Conservation (phyloP, 1,140 invertebrate species). For the Diachasma alloeum region DNA sequence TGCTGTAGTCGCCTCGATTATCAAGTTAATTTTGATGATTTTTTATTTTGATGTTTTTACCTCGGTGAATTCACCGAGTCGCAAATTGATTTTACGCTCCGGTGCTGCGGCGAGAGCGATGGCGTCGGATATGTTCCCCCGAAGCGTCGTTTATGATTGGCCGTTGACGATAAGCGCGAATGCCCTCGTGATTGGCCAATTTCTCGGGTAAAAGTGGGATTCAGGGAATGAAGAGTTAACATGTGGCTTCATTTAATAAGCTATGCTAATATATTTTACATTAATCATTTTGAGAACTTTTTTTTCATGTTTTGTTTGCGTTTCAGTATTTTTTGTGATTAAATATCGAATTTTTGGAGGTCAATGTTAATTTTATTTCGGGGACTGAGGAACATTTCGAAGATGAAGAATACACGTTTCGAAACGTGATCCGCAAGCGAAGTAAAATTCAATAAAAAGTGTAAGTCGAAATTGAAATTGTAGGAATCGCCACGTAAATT, state of each 20-base stretch:
- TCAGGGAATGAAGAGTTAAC: not conserved
- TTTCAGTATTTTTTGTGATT: too few relatives aligned
- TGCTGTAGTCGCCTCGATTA: not conserved
- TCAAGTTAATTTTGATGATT: not conserved
- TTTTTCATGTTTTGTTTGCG: too few relatives aligned
- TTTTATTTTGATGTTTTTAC: not conserved
- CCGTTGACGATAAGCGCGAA: not conserved
- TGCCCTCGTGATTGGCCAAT: not conserved
- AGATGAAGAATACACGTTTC: too few relatives aligned
- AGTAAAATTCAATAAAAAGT: too few relatives aligned
- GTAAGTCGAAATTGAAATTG: too few relatives aligned
- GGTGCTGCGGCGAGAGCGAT: not conserved
- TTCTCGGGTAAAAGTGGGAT: not conserved
- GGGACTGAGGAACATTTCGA: too few relatives aligned
- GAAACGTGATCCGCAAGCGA: too few relatives aligned
- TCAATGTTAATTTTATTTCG: too few relatives aligned
- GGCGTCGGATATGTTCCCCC: constrained; percentile 11
- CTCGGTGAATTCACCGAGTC: not conserved
- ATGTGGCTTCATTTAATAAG: not conserved
- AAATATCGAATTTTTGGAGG: too few relatives aligned
- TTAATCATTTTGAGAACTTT: too few relatives aligned
- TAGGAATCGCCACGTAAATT: too few relatives aligned
- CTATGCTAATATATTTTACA: too few relatives aligned
- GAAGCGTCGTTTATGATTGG: not conserved
- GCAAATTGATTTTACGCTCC: constrained; percentile 26